A percentile compares a stretch with the other conserved stretches of the same genome.
Conservation (phyloP, 1,140 invertebrate species). For the Helicoverpa armigera region DNA sequence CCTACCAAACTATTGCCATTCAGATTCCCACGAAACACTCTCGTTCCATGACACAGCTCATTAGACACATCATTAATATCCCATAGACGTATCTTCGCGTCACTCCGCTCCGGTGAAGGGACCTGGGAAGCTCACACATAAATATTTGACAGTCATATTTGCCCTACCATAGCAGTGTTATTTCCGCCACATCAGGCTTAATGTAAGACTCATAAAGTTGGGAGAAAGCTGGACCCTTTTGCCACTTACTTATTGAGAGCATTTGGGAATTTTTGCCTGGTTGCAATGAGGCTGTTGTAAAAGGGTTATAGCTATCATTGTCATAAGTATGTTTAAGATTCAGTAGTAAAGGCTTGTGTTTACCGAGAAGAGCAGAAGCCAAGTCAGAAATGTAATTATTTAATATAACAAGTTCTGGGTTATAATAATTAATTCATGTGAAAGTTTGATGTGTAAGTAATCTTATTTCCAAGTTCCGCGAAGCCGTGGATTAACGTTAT, state of each 20-base stretch:
- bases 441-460: too few species aligned
- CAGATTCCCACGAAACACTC: not conserved
- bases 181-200: slow-evolving; percentile 40
- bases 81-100: not conserved
- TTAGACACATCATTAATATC: slow-evolving; percentile 8
- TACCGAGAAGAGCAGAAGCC: too few species aligned
- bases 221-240: slow-evolving; percentile 24
- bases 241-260: not conserved
- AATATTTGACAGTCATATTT: slow-evolving; percentile 39
- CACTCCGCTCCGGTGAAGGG: not conserved
- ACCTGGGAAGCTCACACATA: slow-evolving; percentile 18
- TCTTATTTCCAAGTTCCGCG: too few species aligned
- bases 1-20: not conserved
- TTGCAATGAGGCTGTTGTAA: too few species aligned
- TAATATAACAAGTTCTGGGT: too few species aligned
- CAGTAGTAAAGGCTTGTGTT: too few species aligned
- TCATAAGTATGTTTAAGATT: too few species aligned
- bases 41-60: not conserved
- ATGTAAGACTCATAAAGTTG: slow-evolving; percentile 38
- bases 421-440: too few species aligned
- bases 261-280: not conserved
- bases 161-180: slow-evolving; percentile 11
- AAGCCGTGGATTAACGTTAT: too few species aligned
- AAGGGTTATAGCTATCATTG: too few species aligned
- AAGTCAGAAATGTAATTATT: too few species aligned